phyloP scores from a whole-genome alignment of 1,140 invertebrate species.

The Antheraea mylitta region DNA sequence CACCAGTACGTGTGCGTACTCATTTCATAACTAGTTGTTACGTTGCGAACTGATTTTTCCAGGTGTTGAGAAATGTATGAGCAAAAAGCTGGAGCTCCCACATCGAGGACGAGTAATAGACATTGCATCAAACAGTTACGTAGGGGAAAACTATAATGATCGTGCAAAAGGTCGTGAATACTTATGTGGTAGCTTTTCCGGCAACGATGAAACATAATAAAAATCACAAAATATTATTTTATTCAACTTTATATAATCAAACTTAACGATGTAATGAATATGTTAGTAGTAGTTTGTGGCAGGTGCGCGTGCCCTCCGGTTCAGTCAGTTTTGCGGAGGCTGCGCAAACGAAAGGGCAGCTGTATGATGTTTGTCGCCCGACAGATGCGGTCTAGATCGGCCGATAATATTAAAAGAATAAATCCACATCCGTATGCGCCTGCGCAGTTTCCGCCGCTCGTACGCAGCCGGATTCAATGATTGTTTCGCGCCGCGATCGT shows the following conservation, averaged over 20 bases:
- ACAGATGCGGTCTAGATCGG: conserved; percentile 72
- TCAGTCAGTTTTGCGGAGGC: conserved; percentile 42
- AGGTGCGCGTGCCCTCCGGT: conserved; percentile 54
- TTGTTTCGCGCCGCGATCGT: conserved; percentile 66
- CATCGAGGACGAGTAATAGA: conserved; percentile 54
- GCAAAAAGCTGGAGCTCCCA: conserved; percentile 68
- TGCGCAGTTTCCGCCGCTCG: conserved; percentile 60
- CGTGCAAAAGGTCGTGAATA: conserved; percentile 44
- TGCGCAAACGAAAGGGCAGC: conserved; percentile 55
- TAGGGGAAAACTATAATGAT: conserved; percentile 42
- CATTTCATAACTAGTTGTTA: conserved; percentile 72
- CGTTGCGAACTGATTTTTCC: conserved; percentile 66
- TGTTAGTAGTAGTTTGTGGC: conserved; percentile 54
- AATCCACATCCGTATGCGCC: conserved; percentile 59
- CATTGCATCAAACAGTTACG: conserved; percentile 46
- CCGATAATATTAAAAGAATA: conserved; percentile 60
- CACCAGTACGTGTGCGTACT: conserved; percentile 57
- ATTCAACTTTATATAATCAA: background rate
- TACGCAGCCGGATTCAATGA: conserved; percentile 64
- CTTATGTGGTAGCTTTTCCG: conserved; percentile 50
- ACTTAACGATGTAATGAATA: conserved; percentile 18
- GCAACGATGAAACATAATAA: conserved; percentile 27
- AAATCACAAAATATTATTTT: background rate
- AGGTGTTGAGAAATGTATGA: conserved; percentile 58
- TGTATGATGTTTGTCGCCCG: conserved; percentile 53